Evolutionary conservation across 2,888 invertebrate species (phyloP).

Genomic region (Ormia ochracea): DNA sequence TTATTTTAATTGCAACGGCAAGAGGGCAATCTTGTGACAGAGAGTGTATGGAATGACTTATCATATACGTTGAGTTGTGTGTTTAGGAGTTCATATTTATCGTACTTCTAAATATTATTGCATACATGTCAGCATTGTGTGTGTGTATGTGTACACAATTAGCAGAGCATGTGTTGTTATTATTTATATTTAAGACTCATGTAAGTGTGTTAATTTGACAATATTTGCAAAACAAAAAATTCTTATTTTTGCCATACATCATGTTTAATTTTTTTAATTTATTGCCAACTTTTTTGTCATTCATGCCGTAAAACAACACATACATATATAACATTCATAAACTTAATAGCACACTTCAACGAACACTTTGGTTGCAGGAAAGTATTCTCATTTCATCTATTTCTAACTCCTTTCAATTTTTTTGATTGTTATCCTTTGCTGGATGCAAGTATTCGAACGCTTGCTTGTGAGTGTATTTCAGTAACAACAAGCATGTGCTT

Average conservation of each 20-base stretch:
- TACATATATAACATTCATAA: not conserved
- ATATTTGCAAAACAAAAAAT: slow-evolving; percentile 58
- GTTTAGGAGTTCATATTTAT: slow-evolving; percentile 3
- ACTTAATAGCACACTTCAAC: slow-evolving; percentile 17
- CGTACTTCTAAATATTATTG: not conserved
- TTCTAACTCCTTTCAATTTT: not conserved
- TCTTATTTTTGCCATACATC: slow-evolving; percentile 51
- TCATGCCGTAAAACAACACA: not conserved
- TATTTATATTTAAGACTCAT: slow-evolving; percentile 8
- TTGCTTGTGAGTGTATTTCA: not conserved
- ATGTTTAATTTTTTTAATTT: slow-evolving; percentile 51
- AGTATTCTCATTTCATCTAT: not conserved
- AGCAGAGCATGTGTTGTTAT: not conserved
- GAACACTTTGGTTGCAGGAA: slow-evolving; percentile 10
- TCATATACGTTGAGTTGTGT: slow-evolving; percentile 25
- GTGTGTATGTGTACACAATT: not conserved
- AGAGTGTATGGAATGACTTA: not conserved
- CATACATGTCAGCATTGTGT: not conserved
- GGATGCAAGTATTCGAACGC: not conserved
- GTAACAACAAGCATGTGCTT: slow-evolving; percentile 37
- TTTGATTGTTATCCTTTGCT: slow-evolving; percentile 24
- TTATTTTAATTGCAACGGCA: slow-evolving; percentile 3
- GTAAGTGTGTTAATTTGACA: slow-evolving; percentile 60
- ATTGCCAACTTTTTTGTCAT: slow-evolving; percentile 38
- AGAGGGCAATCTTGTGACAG: not conserved